These are phyloP conservation scores for Leptonema lineaticorne DNA, from an alignment of 1,140 invertebrate species.

Conservation along the genomic window DNA sequence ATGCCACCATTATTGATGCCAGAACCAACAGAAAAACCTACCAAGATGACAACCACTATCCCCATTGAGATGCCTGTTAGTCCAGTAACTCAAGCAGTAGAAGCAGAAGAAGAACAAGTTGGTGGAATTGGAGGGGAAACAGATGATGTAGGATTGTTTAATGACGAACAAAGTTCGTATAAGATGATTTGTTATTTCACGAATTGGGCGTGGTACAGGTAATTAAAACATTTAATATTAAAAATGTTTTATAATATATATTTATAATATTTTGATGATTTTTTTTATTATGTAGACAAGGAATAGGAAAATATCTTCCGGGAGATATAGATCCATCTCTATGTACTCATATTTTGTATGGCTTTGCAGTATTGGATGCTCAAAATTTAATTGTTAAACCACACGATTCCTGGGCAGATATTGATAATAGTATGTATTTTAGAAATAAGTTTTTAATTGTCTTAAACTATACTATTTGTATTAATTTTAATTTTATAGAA, in stretches of 20 bases:
- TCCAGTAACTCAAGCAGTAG: too few species aligned
- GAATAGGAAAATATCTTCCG: slow-evolving; percentile 77
- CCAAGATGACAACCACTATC: slow-evolving; percentile 20
- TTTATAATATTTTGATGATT: background rate
- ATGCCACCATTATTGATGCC: slow-evolving; percentile 6
- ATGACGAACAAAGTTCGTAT: slow-evolving; percentile 50
- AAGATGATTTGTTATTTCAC: slow-evolving; percentile 90
- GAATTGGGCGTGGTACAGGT: slow-evolving; percentile 89
- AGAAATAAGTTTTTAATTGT: background rate
- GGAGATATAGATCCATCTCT: slow-evolving; percentile 80
- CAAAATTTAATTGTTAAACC: slow-evolving; percentile 76
- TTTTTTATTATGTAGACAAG: slow-evolving; percentile 56
- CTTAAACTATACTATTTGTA: background rate
- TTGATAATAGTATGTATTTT: slow-evolving; percentile 74
- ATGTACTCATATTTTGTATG: slow-evolving; percentile 90
- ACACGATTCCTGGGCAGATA: slow-evolving; percentile 86
- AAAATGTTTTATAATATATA: background rate
- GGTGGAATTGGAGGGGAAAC: background rate
- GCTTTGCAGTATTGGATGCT: slow-evolving; percentile 83
- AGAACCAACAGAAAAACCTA: slow-evolving; percentile 37
- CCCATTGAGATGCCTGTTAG: too few species aligned
- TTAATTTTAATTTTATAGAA: slow-evolving; percentile 51
- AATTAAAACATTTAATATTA: slow-evolving; percentile 8
- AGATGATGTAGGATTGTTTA: too few species aligned
- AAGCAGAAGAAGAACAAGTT: background rate